Evolutionary conservation across 2,113 vertebrate species (phyloP).

Genomic region (Nesospiza acunhae): DNA sequence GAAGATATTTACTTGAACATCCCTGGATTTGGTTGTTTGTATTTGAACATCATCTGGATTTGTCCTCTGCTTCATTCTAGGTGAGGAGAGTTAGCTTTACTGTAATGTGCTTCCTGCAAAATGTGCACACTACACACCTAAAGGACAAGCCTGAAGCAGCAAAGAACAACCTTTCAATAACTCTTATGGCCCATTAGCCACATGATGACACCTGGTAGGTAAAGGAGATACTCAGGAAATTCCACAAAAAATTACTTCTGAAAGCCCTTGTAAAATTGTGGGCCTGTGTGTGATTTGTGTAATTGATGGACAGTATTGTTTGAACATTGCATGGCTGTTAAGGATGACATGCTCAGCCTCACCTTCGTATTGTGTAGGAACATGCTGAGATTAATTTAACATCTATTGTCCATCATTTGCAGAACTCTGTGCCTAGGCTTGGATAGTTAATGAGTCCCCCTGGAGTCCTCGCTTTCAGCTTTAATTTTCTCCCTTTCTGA

Average conservation of each 20-base stretch:
- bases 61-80: background rate
- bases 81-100: background rate
- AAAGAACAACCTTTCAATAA: background rate
- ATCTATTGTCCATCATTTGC: background rate
- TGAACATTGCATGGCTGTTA: background rate
- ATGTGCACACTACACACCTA: fast-evolving
- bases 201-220: background rate
- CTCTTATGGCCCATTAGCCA: background rate
- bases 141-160: background rate
- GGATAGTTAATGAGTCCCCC: background rate
- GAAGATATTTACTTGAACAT: background rate
- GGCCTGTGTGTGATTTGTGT: background rate
- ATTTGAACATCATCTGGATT: too few relatives aligned
- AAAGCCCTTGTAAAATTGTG: background rate
- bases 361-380: background rate
- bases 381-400: background rate
- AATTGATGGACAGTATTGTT: background rate
- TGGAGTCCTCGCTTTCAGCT: background rate
- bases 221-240: background rate
- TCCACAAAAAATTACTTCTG: background rate
- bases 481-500: background rate
- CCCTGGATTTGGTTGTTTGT: background rate
- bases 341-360: background rate
- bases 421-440: background rate
- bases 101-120: background rate